Percentiles rank a stretch among this genome's conserved stretches.
Conservation (phyloP, 2,797 vertebrate genomes). For the Neoniphon sammara region DNA sequence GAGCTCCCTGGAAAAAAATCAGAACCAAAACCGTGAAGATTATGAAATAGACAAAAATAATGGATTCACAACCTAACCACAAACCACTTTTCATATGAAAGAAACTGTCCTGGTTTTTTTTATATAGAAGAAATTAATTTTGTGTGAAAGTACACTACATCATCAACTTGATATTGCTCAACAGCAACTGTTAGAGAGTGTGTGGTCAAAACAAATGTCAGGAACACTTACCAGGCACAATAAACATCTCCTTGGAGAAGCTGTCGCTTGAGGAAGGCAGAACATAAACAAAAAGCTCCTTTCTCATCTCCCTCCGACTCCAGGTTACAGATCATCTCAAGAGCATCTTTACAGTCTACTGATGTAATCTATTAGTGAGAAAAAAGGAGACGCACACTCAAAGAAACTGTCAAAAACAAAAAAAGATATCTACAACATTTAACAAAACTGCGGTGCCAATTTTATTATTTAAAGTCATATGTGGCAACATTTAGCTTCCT, state of each 20-base stretch:
- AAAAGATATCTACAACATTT: neutral
- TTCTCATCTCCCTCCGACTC: slow-evolving; percentile 99
- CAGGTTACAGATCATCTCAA: slow-evolving; percentile 99
- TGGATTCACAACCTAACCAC: neutral
- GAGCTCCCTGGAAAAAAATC: slow-evolving; percentile 89
- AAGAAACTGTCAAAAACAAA: neutral
- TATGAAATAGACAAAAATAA: slow-evolving; percentile 5
- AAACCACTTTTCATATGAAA: neutral
- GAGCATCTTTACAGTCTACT: slow-evolving; percentile 98
- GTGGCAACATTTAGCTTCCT: neutral
- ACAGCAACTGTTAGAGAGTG: neutral
- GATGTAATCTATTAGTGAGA: slow-evolving; percentile 79
- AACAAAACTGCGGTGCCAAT: neutral
- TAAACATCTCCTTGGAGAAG: slow-evolving; percentile 98
- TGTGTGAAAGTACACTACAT: slow-evolving; percentile 3
- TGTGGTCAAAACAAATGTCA: slow-evolving; percentile 24
- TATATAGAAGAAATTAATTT: slow-evolving; percentile 4
- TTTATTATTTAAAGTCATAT: neutral
- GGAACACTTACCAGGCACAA: slow-evolving; percentile 94
- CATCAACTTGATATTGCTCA: neutral
- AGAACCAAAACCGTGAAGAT: slow-evolving; percentile 28
- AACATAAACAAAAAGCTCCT: slow-evolving; percentile 94
- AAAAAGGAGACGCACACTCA: slow-evolving; percentile 18
- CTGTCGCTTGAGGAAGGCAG: slow-evolving; percentile 96
- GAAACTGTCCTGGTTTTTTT: neutral